Evolutionary conservation across 2,113 vertebrate genomes (phyloP).

Genomic region (Rhinichthys klamathensis): DNA sequence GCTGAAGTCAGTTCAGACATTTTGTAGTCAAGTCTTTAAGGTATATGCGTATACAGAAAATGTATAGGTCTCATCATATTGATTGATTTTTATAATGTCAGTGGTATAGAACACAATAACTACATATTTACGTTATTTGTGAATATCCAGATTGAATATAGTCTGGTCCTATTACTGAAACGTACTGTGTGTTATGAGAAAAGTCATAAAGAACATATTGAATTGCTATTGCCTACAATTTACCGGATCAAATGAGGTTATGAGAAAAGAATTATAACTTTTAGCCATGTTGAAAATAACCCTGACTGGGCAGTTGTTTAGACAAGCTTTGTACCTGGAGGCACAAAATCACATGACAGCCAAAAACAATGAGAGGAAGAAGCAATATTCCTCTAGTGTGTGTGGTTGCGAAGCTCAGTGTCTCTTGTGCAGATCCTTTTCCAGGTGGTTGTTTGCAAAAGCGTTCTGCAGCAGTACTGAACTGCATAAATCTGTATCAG

Average conservation of each 20-base stretch:
- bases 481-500: background rate
- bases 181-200: background rate
- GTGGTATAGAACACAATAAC: no score
- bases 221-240: background rate
- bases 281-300: background rate
- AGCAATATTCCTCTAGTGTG: conserved; percentile 38
- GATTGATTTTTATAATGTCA: background rate
- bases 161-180: background rate
- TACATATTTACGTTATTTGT: background rate
- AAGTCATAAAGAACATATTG: background rate
- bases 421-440: background rate
- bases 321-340: conserved; percentile 34
- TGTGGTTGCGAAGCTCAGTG: conserved; percentile 3
- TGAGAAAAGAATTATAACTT: conserved; percentile 7
- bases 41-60: background rate
- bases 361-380: conserved; percentile 47
- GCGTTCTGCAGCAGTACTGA: background rate
- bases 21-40: no score
- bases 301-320: conserved; percentile 1
- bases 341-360: conserved; percentile 29
- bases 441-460: background rate
- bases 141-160: background rate
- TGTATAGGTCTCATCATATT: background rate
- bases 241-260: background rate
- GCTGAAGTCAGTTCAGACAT: no score